phyloP scores from a whole-genome alignment of 2,888 invertebrate species.

The Coremacera marginata region DNA sequence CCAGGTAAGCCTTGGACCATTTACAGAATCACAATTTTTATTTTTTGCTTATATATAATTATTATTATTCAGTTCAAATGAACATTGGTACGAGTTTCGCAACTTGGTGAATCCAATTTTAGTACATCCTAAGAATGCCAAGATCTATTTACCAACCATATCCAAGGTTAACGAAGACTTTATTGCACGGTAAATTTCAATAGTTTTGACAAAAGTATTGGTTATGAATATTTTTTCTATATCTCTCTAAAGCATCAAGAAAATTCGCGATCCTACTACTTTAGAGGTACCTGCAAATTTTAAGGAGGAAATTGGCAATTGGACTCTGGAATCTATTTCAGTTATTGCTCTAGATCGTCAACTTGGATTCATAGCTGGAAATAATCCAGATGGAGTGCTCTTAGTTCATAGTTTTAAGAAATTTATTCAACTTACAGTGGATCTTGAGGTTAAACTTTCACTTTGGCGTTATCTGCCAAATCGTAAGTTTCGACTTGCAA shows the following conservation, averaged over 20 bases:
- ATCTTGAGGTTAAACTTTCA: conserved; percentile 63
- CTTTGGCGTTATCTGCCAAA: conserved; percentile 61
- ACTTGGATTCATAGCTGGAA: conserved; percentile 57
- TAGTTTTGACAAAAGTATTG: too few relatives aligned
- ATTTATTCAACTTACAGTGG: conserved; percentile 47
- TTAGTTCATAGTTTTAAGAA: conserved; percentile 48
- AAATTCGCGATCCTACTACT: conserved; percentile 53
- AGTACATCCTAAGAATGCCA: neutral
- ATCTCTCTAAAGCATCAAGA: conserved; percentile 61
- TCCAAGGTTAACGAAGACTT: neutral
- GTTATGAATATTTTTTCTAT: too few relatives aligned
- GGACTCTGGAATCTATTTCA: conserved; percentile 72
- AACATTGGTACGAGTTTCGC: neutral
- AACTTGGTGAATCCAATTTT: neutral
- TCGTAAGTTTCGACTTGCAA: conserved; percentile 57
- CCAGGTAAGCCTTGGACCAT: neutral
- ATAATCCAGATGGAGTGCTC: conserved; percentile 49
- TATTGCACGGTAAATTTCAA: neutral
- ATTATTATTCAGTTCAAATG: too few relatives aligned
- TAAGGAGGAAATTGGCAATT: conserved; percentile 70
- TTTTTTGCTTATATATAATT: too few relatives aligned
- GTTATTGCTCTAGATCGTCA: conserved; percentile 66
- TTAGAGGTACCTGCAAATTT: conserved; percentile 70
- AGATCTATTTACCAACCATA: neutral
- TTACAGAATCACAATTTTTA: too few relatives aligned